phyloP scores from a whole-genome alignment of 2,113 vertebrate species.

The Megalops atlanticus region DNA sequence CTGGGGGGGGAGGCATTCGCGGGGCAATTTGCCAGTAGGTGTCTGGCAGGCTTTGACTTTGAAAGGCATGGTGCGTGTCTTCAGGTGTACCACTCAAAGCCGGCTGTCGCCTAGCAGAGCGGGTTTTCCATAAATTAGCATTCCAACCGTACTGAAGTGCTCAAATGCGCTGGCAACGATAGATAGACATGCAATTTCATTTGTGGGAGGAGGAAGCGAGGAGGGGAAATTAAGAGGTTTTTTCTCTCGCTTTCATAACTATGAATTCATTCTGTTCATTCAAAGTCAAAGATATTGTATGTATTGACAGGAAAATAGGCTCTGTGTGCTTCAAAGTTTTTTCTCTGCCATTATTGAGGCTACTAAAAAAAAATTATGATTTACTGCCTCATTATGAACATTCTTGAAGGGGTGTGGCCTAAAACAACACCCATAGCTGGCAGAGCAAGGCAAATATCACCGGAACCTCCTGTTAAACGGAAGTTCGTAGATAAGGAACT shows the following conservation, averaged over 20 bases:
- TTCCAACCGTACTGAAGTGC: neutral
- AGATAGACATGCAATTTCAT: neutral
- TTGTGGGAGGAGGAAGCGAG: neutral
- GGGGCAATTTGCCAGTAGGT: neutral
- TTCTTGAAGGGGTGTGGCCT: no score
- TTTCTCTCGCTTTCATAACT: neutral
- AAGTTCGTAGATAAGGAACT: no score
- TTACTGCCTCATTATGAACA: no score
- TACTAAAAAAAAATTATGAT: no score
- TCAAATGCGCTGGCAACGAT: neutral
- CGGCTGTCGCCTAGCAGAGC: neutral
- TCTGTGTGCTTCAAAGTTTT: neutral
- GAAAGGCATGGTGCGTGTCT: neutral
- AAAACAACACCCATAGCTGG: no score
- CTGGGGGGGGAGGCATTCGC: neutral
- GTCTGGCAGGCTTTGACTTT: neutral
- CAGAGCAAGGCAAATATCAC: no score
- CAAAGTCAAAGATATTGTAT: neutral
- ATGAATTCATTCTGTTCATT: neutral
- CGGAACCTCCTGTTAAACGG: no score
- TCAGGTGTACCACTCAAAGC: constrained; percentile 4
- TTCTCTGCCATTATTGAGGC: no score
- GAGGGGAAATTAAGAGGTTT: neutral
- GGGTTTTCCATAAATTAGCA: constrained; percentile 3
- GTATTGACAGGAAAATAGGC: neutral